Base-by-base conservation (phyloP, 2,113 vertebrate species). In the Embiotoca jacksoni region DNA sequence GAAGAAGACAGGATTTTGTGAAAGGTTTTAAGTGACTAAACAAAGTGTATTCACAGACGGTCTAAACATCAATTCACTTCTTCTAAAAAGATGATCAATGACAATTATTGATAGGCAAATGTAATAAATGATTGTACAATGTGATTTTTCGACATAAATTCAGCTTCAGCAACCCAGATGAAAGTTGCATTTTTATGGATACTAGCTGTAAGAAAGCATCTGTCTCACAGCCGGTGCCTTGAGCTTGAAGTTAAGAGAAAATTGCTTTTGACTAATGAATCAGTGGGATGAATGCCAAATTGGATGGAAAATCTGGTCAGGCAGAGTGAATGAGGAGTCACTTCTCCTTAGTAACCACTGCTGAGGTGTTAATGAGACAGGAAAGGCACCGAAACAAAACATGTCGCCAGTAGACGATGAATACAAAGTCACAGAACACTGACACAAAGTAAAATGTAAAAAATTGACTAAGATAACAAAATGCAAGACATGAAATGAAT, bases 311-410 rank as follows among this genome's bases (percentile, higher is more conserved):
- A 37, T 72, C 52, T 54, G 49, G 3, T 71, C 44, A n/a, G 13
- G 53, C 5, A 54, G 33, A 67, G 16, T 59, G 3, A 63, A 46
- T 9, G 47, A 47, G 1, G 2, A 47, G 56, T 36, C 44, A 15
- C 14, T 3, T 56, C 30, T 41, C 7, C 52, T 47, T 32, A 9
- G 44, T 46, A 33, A 81, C 33, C 56, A 59, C 33, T 49, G 31
- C 55, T 23, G 56, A 68, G 1, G 66, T 59, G 59, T 59, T 71
- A 81, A 81, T 75, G 32, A 68, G 56, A 62, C 69, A 62, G n/a
- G 35, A 57, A 7, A 9, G 10, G 57, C 13, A 37, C 13, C 39
- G n/a, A 13, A 54, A 50, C 62, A 32, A 75, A 44, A 58, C 53
- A 16, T n/a, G 33, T 6, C 14, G 41, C 16, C 33, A 66, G 14